Base-by-base conservation (phyloP, 2,888 invertebrate genomes). In the Drosophila rubida region DNA sequence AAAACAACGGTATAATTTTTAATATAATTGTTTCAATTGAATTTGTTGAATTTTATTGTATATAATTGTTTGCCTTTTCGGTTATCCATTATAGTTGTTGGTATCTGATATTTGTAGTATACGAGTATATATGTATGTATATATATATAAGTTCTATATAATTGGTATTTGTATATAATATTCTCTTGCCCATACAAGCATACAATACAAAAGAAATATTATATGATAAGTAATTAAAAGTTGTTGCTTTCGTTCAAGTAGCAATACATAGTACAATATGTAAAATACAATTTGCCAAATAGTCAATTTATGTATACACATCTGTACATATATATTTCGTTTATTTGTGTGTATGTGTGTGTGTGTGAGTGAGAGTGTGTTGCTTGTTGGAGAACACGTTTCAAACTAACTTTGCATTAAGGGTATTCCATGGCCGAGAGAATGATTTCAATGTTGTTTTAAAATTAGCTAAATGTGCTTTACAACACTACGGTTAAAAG, bases 1-100 rank as follows among this genome's bases (percentile, higher is more conserved):
- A 50, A 60, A n/a, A 41, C 23, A n/a, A n/a, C n/a, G n/a, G 2
- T 7, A 19, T 73, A 22, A 23, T n/a, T 57, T 42, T 54, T 58
- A 63, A 77, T 61, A 59, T 67, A 78, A 59, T 73, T 67, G 57
- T 78, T 48, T 63, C 50, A 57, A 57, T 78, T 75, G 62, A 68
- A 61, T 73, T 58, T 44, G 8, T 48, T 58, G 60, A 77, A 73
- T 60, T 78, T 14, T 53, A 48, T 57, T 69, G 75, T 75, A 65
- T 60, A 78, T 75, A 69, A 62, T 69, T 78, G 68, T 61, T 72
- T 44, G 30, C 14, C 30, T 4, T 35, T 37, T 61, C 32, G 37
- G 35, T 46, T 46, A 35, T 57, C 5, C 51, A 39, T 50, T 44
- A 61, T 68, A 78, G 58, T 58, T 50, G 55, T 59, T 45, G 44